A percentile compares a stretch with the other conserved stretches of the same genome.
These are phyloP conservation scores for Virgularia gustaviana DNA, from an alignment of 92 coral and sea anemone genomes.

Conservation along the genomic window DNA sequence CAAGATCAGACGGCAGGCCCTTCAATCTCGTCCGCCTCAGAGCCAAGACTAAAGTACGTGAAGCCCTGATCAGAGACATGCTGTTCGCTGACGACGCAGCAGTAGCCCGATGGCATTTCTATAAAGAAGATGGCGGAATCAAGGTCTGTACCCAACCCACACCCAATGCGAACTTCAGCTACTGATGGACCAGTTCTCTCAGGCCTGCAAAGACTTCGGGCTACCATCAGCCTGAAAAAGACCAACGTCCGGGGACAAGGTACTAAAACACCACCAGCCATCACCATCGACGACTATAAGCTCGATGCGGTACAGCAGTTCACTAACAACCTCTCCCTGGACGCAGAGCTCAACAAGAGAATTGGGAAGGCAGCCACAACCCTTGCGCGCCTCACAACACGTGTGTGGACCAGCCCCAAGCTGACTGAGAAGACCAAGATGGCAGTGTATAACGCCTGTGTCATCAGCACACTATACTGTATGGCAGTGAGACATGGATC, in stretches of 20 bases:
- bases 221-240: slow-evolving; percentile 37
- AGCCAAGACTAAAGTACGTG: slow-evolving; percentile 24
- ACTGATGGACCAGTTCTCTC: slow-evolving; percentile 20
- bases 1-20: slow-evolving; percentile 39
- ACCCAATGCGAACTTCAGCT: slow-evolving; percentile 21
- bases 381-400: slow-evolving; percentile 14
- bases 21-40: slow-evolving; percentile 31
- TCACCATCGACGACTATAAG: slow-evolving; percentile 12
- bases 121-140: too few species aligned
- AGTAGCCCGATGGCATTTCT: too few species aligned
- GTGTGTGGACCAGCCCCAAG: slow-evolving; percentile 35
- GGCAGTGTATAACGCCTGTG: slow-evolving; percentile 31
- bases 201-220: slow-evolving; percentile 29
- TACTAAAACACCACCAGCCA: not conserved
- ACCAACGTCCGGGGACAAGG: slow-evolving; percentile 8
- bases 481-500: slow-evolving; percentile 36
- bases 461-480: slow-evolving; percentile 20
- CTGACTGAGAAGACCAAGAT: slow-evolving; percentile 34
- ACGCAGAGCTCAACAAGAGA: slow-evolving; percentile 21
- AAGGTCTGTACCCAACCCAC: too few species aligned
- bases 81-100: slow-evolving; percentile 26
- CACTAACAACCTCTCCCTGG: slow-evolving; percentile 22
- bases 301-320: slow-evolving; percentile 20
- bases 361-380: slow-evolving; percentile 38
- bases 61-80: not conserved